Conservation (phyloP, 2,888 invertebrate species). For the Aelia acuminata region DNA sequence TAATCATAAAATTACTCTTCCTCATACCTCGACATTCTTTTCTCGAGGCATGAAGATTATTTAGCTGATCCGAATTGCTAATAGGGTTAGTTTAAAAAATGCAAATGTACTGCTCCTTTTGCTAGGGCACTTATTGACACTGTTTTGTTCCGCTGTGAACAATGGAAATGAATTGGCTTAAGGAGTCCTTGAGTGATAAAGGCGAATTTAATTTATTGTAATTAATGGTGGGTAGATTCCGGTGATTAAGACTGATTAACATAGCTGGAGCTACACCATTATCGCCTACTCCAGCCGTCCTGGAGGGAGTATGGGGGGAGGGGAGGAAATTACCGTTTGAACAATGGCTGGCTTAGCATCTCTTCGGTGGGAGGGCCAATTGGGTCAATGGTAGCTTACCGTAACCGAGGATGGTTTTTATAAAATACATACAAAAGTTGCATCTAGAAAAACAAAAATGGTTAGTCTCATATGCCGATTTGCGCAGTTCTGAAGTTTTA, state of each 20-base stretch:
- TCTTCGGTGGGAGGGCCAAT: not conserved
- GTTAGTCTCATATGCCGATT: not conserved
- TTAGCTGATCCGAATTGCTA: conserved; percentile 12
- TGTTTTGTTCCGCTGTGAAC: conserved; percentile 44
- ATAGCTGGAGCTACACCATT: conserved; percentile 48
- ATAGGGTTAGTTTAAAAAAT: conserved; percentile 21
- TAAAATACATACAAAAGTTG: not conserved
- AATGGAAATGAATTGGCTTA: conserved; percentile 40
- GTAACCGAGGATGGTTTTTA: not conserved
- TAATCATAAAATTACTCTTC: not conserved
- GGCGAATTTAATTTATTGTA: conserved; percentile 57
- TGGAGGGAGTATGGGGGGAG: not conserved
- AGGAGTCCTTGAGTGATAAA: conserved; percentile 57
- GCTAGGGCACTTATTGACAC: conserved; percentile 38
- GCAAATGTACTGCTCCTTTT: conserved; percentile 35
- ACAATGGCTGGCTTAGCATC: conserved; percentile 1
- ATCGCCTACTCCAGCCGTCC: conserved; percentile 51
- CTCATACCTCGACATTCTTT: not conserved
- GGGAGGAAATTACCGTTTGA: not conserved
- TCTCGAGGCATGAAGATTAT: not conserved
- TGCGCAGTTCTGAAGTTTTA: too few relatives aligned
- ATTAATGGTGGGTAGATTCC: conserved; percentile 52
- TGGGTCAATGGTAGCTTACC: too few relatives aligned
- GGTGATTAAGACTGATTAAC: conserved; percentile 54
- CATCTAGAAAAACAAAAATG: not conserved